Percentiles rank a stretch among this genome's conserved stretches.
Evolutionary conservation across 2,113 vertebrate species (phyloP).

Genomic region (Melanostigma gelatinosum): DNA sequence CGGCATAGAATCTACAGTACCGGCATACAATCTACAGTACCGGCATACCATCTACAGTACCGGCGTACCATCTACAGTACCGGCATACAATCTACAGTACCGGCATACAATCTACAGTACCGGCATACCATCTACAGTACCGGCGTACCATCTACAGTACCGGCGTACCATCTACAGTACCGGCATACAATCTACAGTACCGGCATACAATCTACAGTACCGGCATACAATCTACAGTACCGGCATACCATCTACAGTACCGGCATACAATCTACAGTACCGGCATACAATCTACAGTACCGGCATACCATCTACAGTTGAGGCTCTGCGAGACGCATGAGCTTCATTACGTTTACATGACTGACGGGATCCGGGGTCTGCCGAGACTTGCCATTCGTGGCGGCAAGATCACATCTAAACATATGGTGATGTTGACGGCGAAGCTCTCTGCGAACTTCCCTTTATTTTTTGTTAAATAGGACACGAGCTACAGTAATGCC

Average conservation of each 20-base stretch:
- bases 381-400: conserved; percentile 34
- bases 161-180: no score
- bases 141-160: no score
- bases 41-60: conserved; percentile 7
- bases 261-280: no score
- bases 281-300: neutral
- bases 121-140: no score
- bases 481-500: conserved; percentile 17
- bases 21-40: no score
- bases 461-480: conserved; percentile 4
- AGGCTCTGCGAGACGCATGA: conserved; percentile 27
- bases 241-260: no score
- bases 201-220: no score
- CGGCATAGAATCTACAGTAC: no score
- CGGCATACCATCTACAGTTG: conserved; percentile 7
- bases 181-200: no score
- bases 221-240: no score
- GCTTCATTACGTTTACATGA: conserved; percentile 45
- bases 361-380: conserved; percentile 20
- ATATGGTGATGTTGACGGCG: conserved; percentile 31
- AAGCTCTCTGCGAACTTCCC: conserved; percentile 41
- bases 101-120: no score
- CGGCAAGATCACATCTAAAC: conserved; percentile 38
- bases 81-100: conserved; percentile 6
- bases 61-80: neutral